Evolutionary conservation across 2,888 invertebrate genomes (phyloP).

Genomic region (Mylabris sibirica): DNA sequence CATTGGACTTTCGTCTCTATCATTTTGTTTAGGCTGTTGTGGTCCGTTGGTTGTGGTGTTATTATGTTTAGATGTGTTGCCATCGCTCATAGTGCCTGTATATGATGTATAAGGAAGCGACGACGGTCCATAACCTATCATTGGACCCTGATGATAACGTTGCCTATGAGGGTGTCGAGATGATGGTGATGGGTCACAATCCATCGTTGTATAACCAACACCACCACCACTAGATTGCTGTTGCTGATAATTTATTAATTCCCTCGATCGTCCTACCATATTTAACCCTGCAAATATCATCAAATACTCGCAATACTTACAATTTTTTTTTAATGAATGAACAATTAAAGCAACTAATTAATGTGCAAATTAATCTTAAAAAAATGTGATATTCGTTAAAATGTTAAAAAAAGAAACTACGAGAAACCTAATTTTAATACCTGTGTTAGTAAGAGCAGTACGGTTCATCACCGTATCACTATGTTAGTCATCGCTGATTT

Average conservation of each 20-base stretch:
- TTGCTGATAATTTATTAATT: conserved; percentile 53
- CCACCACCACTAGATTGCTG: conserved; percentile 42
- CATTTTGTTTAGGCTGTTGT: conserved; percentile 56
- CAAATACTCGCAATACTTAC: neutral
- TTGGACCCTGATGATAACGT: conserved; percentile 55
- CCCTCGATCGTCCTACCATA: conserved; percentile 60
- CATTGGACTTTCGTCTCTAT: conserved; percentile 80
- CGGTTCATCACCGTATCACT: conserved; percentile 67
- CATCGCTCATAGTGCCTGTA: conserved; percentile 56
- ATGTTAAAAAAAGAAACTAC: conserved; percentile 18
- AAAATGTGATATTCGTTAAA: conserved; percentile 1
- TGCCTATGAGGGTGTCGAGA: conserved; percentile 50
- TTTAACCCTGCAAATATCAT: conserved; percentile 59
- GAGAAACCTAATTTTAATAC: conserved; percentile 45
- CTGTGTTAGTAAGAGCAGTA: conserved; percentile 59
- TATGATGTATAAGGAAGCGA: conserved; percentile 58
- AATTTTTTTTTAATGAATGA: neutral
- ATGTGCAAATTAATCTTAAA: conserved; percentile 10
- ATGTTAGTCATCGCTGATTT: conserved; percentile 71
- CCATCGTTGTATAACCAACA: conserved; percentile 68
- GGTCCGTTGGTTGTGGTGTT: conserved; percentile 50
- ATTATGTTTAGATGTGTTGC: conserved; percentile 37
- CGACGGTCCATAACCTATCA: conserved; percentile 61
- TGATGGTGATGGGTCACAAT: conserved; percentile 76
- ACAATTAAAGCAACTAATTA: conserved; percentile 13